Percentiles rank a stretch among this genome's conserved stretches.
Conservation (phyloP, 2,113 vertebrate species). For the Sorex araneus region DNA sequence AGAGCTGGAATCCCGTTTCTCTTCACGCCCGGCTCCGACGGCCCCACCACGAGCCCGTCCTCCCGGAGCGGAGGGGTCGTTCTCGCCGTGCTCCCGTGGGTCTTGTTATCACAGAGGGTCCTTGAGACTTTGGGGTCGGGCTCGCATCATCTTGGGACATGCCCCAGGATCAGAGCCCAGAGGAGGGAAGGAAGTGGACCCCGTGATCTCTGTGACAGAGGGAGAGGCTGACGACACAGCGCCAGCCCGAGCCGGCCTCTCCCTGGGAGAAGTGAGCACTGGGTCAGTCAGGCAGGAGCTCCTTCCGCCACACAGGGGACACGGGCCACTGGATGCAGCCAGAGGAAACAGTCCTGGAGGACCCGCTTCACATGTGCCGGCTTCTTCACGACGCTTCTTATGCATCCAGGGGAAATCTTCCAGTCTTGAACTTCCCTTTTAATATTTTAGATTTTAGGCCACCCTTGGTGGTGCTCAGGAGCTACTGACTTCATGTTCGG, state of each 20-base stretch:
- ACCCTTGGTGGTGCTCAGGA: not conserved
- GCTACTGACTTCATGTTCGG: too few relatives aligned
- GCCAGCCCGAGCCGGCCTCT: fast-evolving
- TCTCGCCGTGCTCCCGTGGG: not conserved
- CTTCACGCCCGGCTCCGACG: not conserved
- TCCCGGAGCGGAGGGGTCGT: not conserved
- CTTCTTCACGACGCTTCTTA: slow-evolving; percentile 1
- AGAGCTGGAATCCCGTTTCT: not conserved
- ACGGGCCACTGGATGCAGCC: not conserved
- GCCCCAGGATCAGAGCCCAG: not conserved
- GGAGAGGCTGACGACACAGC: not conserved
- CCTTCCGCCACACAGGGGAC: not conserved
- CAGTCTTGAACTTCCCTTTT: slow-evolving; percentile 10
- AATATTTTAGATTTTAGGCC: not conserved
- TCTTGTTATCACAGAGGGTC: not conserved
- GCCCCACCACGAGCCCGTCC: not conserved
- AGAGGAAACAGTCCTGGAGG: not conserved
- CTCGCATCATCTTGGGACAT: not conserved
- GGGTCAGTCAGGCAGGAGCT: not conserved
- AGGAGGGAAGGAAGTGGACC: not conserved
- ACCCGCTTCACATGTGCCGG: not conserved
- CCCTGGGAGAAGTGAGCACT: not conserved
- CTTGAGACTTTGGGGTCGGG: too few relatives aligned
- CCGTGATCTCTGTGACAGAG: not conserved
- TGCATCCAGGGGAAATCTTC: not conserved